Evolutionary conservation across 2,113 vertebrate genomes (phyloP).

Genomic region (Menidia beryllina): DNA sequence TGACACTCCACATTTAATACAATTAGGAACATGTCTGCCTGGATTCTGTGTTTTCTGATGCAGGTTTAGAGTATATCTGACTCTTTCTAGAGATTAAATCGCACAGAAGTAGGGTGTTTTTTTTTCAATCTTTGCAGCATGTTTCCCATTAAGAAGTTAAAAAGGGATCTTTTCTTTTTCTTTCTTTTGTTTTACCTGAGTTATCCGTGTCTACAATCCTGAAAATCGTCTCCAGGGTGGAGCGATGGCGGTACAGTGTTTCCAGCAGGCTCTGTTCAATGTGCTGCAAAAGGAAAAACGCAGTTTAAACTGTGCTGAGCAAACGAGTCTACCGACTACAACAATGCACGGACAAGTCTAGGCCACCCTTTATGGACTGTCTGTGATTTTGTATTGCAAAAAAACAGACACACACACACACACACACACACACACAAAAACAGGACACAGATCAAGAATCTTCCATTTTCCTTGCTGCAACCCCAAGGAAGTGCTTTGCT

Average conservation of each 20-base stretch:
- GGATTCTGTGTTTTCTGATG: background rate
- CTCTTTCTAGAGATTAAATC: background rate
- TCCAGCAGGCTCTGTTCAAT: conserved; percentile 91
- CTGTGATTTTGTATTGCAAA: too few relatives aligned
- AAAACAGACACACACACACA: too few relatives aligned
- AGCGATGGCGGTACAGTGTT: conserved; percentile 91
- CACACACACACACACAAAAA: too few relatives aligned
- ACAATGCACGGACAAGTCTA: too few relatives aligned
- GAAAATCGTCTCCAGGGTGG: conserved; percentile 95
- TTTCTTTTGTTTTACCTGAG: conserved; percentile 84
- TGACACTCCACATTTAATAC: conserved; percentile 8
- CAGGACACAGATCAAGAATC: too few relatives aligned
- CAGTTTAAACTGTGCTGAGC: background rate
- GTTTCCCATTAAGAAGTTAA: background rate
- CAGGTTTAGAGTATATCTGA: background rate
- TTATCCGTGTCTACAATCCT: conserved; percentile 93
- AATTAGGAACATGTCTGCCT: background rate
- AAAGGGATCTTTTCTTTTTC: too few relatives aligned
- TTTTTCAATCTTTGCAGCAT: background rate
- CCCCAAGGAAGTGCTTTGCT: background rate
- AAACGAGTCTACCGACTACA: too few relatives aligned
- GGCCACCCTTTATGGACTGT: too few relatives aligned
- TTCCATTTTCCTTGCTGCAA: too few relatives aligned
- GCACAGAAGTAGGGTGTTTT: background rate
- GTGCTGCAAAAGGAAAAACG: conserved; percentile 75